phyloP scores from a whole-genome alignment of 1,140 invertebrate genomes.

The Pissodes strobi region DNA sequence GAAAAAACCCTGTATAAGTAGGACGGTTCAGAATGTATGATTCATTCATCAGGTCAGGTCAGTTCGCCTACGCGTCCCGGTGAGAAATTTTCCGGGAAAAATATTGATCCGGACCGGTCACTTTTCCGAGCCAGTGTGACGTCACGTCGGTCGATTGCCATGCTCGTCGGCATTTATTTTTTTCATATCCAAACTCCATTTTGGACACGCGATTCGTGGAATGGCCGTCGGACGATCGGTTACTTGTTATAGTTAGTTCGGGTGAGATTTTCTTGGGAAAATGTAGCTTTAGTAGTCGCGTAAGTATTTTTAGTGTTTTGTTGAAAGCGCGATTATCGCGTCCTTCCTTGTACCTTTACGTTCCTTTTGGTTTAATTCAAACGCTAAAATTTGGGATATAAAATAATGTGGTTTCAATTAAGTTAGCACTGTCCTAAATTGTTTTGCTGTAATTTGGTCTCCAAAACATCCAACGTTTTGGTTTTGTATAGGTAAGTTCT shows the following conservation, averaged over 20 bases:
- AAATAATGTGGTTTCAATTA: no score
- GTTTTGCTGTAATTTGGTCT: no score
- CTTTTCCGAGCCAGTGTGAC: constrained; percentile 39
- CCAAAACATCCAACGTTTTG: no score
- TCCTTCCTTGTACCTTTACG: no score
- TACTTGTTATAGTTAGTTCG: background rate
- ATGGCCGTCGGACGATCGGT: background rate
- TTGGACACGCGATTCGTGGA: constrained; percentile 6
- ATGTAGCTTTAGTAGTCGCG: no score
- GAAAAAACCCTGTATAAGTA: background rate
- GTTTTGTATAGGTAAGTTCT: no score
- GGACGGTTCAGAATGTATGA: background rate
- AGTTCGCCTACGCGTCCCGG: background rate
- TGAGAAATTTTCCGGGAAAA: constrained; percentile 34
- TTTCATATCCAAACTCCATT: constrained; percentile 2
- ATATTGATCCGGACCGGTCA: constrained; percentile 49
- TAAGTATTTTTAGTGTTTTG: background rate
- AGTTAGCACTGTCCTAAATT: no score
- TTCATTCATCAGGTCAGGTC: background rate
- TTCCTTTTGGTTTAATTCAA: no score
- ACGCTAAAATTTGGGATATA: no score
- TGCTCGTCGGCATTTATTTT: constrained; percentile 17
- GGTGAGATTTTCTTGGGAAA: no score
- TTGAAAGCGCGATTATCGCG: no score
- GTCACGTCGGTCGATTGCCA: constrained; percentile 47